A percentile compares a stretch with the other conserved stretches of the same genome.
Conservation (phyloP, 2,113 vertebrate genomes). For the Cynopterus brachyotis region DNA sequence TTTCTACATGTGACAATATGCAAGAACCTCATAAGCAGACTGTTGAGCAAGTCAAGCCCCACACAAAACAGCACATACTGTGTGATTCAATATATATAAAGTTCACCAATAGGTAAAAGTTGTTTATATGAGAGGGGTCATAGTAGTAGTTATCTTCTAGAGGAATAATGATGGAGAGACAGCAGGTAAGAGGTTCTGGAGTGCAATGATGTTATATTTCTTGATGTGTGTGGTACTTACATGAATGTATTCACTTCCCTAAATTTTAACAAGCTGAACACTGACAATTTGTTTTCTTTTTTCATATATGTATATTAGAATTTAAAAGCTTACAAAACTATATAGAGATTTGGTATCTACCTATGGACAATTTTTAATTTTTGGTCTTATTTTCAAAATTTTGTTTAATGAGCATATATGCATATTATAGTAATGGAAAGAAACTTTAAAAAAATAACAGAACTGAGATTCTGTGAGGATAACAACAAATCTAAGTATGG, state of each 20-base stretch:
- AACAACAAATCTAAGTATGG: constrained; percentile 36
- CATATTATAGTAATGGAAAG: background rate
- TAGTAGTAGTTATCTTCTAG: background rate
- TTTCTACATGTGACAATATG: background rate
- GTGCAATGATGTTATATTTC: background rate
- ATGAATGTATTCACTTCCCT: background rate
- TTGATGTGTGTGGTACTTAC: background rate
- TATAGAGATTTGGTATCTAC: background rate
- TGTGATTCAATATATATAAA: background rate
- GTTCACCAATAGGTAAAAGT: background rate
- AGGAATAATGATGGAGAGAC: background rate
- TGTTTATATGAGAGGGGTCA: background rate
- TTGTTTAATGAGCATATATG: background rate
- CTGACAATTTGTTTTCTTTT: background rate
- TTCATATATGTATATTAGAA: background rate
- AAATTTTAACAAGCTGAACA: constrained; percentile 7
- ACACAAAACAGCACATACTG: background rate
- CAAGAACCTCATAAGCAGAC: background rate
- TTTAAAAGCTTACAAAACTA: constrained; percentile 7
- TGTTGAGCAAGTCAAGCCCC: background rate
- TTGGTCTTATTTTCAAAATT: constrained; percentile 1
- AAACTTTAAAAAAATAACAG: constrained; percentile 23
- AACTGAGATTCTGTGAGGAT: constrained; percentile 50
- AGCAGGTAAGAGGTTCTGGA: background rate
- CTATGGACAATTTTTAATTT: background rate